Base-by-base conservation (phyloP, 2,888 invertebrate genomes). In the Drosophila affinis region DNA sequence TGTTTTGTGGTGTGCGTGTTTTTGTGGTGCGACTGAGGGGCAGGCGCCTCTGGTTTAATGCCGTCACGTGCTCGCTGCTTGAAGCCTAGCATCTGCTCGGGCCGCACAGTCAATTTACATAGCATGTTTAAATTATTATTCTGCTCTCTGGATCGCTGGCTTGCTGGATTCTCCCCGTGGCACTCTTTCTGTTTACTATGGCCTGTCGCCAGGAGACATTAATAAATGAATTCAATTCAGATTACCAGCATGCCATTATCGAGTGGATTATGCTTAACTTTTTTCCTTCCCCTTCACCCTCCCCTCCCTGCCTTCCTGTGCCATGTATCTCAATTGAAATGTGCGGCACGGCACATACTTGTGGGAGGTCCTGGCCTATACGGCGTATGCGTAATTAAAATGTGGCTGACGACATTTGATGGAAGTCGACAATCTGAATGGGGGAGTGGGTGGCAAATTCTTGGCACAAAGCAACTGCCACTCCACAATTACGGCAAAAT, bases 181-280 rank as follows among this genome's bases (percentile, higher is more conserved):
- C 32, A 6, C 29, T 21, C 21, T 24, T 24, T 24, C 39, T 24
- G 48, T 49, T 56, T 18, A 14, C 27, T 2, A 2, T 7, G 29
- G 29, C 9, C 9, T 9, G 17, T 49, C 21, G 58, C 57, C 67
- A 39, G 51, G 45, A 45, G 69, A 51, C 68, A 53, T 70, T 70
- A 48, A 62, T 57, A 72, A 62, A 56, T 62, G 55, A 72, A 62
- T 53, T 52, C 32, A 56, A 70, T 57, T 53, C 63, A 18, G 44
- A 49, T 63, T 72, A 57, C 48, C 39, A 27, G 53, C 57, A 72
- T 57, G 34, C 48, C 53, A 63, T 63, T 71, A 72, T 63, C 63
- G 57, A 46, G 21, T 10, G 52, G 47, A 62, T 34, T 53, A 69
- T 29, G 18, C 45, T 9, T 14, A 4, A 29, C 9, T 47, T 52